phyloP scores from a whole-genome alignment of 2,888 invertebrate genomes.

The Autographa pulchrina region DNA sequence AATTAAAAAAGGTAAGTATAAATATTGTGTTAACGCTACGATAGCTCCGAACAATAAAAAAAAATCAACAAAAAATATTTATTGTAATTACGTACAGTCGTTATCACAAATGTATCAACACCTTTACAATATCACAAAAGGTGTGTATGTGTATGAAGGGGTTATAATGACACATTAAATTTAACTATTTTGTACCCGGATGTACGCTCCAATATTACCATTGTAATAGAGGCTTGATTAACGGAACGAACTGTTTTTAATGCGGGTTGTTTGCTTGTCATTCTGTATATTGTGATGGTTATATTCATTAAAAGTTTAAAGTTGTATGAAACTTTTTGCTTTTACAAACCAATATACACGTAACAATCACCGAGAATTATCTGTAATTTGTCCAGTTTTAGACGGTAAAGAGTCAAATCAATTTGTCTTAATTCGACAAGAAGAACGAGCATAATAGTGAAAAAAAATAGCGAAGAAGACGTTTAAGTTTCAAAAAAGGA shows the following conservation, averaged over 20 bases:
- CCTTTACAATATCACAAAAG: conserved; percentile 64
- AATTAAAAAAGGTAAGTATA: no score
- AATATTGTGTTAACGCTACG: neutral
- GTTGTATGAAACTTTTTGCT: neutral
- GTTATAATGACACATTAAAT: conserved; percentile 81
- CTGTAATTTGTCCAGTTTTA: no score
- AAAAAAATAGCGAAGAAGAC: neutral
- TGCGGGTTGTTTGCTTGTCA: conserved; percentile 6
- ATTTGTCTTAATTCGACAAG: no score
- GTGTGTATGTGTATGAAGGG: conserved; percentile 65
- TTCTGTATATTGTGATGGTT: neutral
- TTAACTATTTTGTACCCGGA: conserved; percentile 76
- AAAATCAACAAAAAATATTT: neutral
- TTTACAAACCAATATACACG: no score
- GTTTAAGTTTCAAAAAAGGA: neutral
- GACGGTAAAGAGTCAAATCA: no score
- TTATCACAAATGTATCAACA: conserved; percentile 47
- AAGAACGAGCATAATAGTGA: neutral
- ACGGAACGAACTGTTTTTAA: conserved; percentile 35
- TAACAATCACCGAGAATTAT: no score
- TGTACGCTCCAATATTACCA: conserved; percentile 74
- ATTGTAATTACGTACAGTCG: neutral
- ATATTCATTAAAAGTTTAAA: neutral
- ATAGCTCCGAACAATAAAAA: neutral
- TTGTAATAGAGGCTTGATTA: conserved; percentile 58